Base-by-base conservation (phyloP, 2,888 invertebrate species). In the Plagodis pulveraria region DNA sequence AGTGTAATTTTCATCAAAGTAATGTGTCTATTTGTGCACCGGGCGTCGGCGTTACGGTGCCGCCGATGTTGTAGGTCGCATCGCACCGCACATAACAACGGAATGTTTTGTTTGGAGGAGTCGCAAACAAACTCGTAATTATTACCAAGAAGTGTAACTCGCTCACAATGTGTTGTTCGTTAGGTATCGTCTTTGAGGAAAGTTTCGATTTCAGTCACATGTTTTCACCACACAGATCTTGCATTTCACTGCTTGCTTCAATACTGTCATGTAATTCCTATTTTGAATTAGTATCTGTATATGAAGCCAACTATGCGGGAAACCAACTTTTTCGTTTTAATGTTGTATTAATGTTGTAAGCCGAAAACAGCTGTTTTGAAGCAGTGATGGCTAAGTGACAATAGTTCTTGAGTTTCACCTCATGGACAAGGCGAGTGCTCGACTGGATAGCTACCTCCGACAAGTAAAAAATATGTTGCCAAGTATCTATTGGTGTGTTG, bases 31-130 rank as follows among this genome's bases (percentile, higher is more conserved):
- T 91, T 89, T 89, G 80, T 84, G 85, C 83, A 80, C 73, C 76
- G 72, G 71, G 83, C 87, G 87, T 87, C 80, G 86, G 84, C 84
- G 88, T 84, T 73, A 77, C 74, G 76, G 76, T 79, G 77, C 65
- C 63, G 62, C 82, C 77, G 72, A 72, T 76, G 77, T 76, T 80
- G 76, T 85, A 80, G 84, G 87, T 84, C 83, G 86, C 83, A 81
- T 84, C 83, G 86, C 83, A 81, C 82, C 60, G 81, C 81, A 78
- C 83, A 81, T 84, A 81, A 82, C 79, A 84, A 80, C 81, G 83
- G 83, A 85, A 83, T 87, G 85, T 88, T 88, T 61, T 88, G 87
- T 84, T 86, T 87, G 83, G 83, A 87, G 81, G 84, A 87, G 85
- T 87, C 86, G 82, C 89, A 87, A 89, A 86, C 88, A 87, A 85